Conservation (phyloP, 2,888 invertebrate species). For the Cheilosia impressa region DNA sequence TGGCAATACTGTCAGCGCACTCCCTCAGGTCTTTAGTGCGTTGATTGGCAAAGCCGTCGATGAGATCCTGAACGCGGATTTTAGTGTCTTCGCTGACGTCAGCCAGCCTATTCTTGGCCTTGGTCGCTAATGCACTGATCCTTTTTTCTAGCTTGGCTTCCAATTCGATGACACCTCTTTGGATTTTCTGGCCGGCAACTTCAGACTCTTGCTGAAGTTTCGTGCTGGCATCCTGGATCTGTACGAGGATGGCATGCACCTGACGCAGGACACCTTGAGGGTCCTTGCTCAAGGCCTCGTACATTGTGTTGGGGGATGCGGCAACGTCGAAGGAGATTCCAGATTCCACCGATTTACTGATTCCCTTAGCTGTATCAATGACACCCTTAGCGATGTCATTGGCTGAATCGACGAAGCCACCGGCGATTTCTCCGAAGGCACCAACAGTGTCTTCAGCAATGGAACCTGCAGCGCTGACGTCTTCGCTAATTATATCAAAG, state of each 20-base stretch:
- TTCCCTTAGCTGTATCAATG: neutral
- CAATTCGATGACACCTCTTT: conserved; percentile 13
- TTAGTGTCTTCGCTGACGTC: conserved; percentile 36
- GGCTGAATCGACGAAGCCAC: no score
- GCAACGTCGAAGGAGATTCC: no score
- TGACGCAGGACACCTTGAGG: conserved; percentile 2
- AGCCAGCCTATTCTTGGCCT: conserved; percentile 25
- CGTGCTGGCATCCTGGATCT: neutral
- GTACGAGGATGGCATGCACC: neutral
- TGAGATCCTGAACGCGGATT: conserved; percentile 31
- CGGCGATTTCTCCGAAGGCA: no score
- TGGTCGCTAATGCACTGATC: conserved; percentile 18
- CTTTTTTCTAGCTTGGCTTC: conserved; percentile 8
- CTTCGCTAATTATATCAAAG: neutral
- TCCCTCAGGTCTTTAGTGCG: conserved; percentile 24
- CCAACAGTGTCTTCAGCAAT: neutral
- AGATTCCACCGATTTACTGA: no score
- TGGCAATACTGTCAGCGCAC: conserved; percentile 8
- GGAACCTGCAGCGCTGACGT: conserved; percentile 8
- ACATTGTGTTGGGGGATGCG: neutral
- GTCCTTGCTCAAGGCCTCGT: neutral
- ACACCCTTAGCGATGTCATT: conserved; percentile 22
- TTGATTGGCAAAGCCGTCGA: conserved; percentile 19
- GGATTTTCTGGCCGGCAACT: neutral
- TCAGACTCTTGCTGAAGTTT: conserved; percentile 10